phyloP scores from a whole-genome alignment of 2,113 vertebrate genomes.

The Rhea pennata region DNA sequence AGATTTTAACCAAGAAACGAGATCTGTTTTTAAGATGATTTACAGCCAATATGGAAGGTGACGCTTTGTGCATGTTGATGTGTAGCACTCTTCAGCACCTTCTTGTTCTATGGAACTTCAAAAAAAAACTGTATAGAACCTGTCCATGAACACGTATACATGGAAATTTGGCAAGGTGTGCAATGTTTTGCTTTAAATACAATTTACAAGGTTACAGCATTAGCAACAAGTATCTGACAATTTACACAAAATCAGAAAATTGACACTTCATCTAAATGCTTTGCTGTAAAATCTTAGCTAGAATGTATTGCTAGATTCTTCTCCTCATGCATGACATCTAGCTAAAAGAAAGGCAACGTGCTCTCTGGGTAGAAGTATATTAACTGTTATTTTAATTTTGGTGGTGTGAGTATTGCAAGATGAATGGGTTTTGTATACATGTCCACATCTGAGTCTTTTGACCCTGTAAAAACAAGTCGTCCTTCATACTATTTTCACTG shows the following conservation, averaged over 20 bases:
- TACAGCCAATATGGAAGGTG: rapidly evolving
- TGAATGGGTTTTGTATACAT: not conserved
- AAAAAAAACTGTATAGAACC: not conserved
- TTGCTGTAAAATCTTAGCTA: not conserved
- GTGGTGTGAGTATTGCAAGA: not conserved
- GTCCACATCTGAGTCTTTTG: not conserved
- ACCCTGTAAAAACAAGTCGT: not conserved
- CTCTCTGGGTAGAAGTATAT: not conserved
- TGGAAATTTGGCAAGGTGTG: not conserved
- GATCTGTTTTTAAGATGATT: not conserved
- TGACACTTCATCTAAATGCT: not conserved
- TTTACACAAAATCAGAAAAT: not conserved
- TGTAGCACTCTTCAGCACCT: not conserved
- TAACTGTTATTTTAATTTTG: not conserved
- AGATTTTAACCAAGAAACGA: not conserved
- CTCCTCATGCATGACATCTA: not conserved
- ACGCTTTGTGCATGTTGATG: not conserved
- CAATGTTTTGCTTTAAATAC: not conserved
- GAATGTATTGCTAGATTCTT: not conserved
- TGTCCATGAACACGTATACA: not conserved
- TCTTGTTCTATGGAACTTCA: not conserved
- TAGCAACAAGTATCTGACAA: not conserved
- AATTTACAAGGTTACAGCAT: not conserved
- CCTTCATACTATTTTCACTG: not conserved
- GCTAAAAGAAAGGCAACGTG: not conserved